phyloP scores from a whole-genome alignment of 2,888 invertebrate genomes.

The Enoplolaimus lenunculus region DNA sequence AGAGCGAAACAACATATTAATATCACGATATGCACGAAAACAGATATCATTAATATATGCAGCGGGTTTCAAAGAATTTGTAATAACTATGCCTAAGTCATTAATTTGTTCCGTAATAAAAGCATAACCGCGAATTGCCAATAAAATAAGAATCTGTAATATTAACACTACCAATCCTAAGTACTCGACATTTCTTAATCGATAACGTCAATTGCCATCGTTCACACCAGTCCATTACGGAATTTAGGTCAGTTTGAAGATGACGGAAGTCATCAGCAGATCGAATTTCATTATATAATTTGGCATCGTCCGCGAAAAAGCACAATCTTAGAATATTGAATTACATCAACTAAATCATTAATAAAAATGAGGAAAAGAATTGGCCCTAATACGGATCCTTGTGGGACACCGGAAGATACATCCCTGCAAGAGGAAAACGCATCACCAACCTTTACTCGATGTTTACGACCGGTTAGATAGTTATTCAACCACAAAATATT shows the following conservation, averaged over 20 bases:
- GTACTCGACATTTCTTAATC: neutral
- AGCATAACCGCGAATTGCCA: neutral
- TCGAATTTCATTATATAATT: neutral
- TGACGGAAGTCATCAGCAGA: neutral
- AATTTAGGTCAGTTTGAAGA: neutral
- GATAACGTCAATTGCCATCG: neutral
- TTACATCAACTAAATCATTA: neutral
- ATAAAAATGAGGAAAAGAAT: neutral
- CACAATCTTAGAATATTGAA: neutral
- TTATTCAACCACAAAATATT: neutral
- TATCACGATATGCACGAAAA: neutral
- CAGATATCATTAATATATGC: neutral
- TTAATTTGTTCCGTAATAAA: neutral
- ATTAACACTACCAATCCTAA: neutral
- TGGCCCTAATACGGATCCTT: neutral
- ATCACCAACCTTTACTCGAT: neutral
- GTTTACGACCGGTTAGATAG: neutral
- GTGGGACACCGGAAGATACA: neutral
- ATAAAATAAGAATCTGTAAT: neutral
- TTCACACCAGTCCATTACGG: neutral
- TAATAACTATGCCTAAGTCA: neutral
- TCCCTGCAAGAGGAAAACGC: neutral
- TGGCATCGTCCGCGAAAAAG: neutral
- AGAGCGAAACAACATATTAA: neutral
- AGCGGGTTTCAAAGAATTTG: neutral